Evolutionary conservation across 2,888 invertebrate genomes (phyloP), one percentile per base, ranked within the genome.

Genomic region (Agrypnus murinus): DNA sequence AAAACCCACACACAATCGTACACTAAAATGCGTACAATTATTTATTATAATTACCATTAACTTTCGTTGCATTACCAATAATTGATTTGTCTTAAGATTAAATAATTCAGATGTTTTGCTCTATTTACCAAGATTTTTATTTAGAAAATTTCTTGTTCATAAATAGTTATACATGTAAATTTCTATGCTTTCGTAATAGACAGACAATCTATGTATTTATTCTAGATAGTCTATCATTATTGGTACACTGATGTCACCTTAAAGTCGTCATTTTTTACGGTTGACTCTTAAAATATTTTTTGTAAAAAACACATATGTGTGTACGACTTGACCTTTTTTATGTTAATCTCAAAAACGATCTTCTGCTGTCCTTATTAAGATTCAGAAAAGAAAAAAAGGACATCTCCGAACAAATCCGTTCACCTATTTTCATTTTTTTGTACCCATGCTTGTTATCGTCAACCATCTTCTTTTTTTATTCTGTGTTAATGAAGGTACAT

Each of bases 61-160:
- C 55, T 55, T 55, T 36, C 55, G n/a, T 31, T 55, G n/a, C 9
- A n/a, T 36, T 15, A 15, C 36, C 5, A 25, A 5, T 55, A 43
- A 55, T 55, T 55, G 14, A 36, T 9, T 55, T 55, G 50, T 50
- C 5, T 25, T 50, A 25, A 25, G 50, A 25, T 25, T 31, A 50
- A 50, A n/a, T 50, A 12, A 36, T 14, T 14, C 9, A 36, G 12
- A 4, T 55, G 57, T 55, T 65, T 45, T 57, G 65, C 65, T 65
- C 65, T 55, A 65, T 43, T 65, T 65, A 40, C 57, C 40, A 32
- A n/a, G 34, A 15, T 60, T 46, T 43, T 43, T 43, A 25, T 36
- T 55, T 55, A 55, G 36, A 55, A 55, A 55, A 55, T 17, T 55
- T 31, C 50, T 17, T 31, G 36, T 15, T 55, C 55, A 38, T 55